phyloP scores from a whole-genome alignment of 2,113 vertebrate species.

The Paramisgurnus dabryanus region DNA sequence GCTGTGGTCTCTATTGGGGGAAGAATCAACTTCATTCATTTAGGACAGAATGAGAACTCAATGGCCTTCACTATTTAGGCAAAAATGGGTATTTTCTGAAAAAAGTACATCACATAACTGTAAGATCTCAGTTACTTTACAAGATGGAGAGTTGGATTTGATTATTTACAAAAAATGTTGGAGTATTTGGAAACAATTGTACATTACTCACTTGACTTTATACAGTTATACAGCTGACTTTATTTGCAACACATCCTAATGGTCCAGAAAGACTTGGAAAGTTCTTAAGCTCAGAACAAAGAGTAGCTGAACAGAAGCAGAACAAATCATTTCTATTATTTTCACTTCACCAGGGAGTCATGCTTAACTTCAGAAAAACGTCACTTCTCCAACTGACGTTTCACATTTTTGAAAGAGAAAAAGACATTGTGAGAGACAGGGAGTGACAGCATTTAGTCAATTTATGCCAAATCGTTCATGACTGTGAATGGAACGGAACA shows the following conservation, averaged over 20 bases:
- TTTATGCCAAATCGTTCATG: background rate
- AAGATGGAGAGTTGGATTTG: too few species aligned
- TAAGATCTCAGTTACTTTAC: too few species aligned
- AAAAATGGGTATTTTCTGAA: background rate
- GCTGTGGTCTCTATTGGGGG: background rate
- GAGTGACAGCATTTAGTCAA: background rate
- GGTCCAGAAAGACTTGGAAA: background rate
- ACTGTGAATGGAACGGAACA: background rate
- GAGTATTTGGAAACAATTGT: background rate
- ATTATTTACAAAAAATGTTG: too few species aligned
- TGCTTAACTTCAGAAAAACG: conserved; percentile 64
- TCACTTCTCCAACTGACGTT: conserved; percentile 65
- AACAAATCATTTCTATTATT: conserved; percentile 73
- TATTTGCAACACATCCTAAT: background rate
- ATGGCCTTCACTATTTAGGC: background rate
- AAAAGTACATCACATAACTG: too few species aligned
- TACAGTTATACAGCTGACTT: background rate
- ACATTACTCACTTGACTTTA: background rate
- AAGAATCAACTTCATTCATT: background rate
- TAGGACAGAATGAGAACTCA: background rate
- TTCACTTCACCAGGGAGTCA: conserved; percentile 69
- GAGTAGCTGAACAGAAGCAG: conserved; percentile 53
- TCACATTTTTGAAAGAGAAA: conserved; percentile 67
- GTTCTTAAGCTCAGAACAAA: background rate
- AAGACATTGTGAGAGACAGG: conserved; percentile 62